A percentile compares a stretch with the other conserved stretches of the same genome.
phyloP scores from a whole-genome alignment of 1,140 invertebrate genomes.

The Alviniconcha marisindica region DNA sequence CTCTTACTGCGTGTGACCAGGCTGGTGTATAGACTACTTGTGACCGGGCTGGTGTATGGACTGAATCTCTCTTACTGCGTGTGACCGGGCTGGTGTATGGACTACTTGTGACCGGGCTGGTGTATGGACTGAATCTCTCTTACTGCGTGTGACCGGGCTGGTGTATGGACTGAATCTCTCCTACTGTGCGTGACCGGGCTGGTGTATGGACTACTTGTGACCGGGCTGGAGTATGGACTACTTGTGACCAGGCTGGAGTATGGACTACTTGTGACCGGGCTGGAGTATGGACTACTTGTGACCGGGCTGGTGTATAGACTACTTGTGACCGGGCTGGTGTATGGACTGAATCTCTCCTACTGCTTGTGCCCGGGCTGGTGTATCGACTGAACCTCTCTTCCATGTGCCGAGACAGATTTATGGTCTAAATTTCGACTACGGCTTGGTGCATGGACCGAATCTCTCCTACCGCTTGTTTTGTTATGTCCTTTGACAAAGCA shows the following conservation, averaged over 20 bases:
- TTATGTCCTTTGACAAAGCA: too few species aligned
- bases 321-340: conserved; percentile 4
- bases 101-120: too few species aligned
- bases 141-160: neutral
- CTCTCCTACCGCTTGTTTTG: conserved; percentile 21
- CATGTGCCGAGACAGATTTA: too few species aligned
- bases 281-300: neutral
- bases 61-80: too few species aligned
- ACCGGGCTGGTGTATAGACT: neutral
- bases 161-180: neutral
- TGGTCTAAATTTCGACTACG: too few species aligned
- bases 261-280: neutral
- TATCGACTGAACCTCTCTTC: too few species aligned
- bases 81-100: too few species aligned
- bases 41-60: too few species aligned
- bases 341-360: neutral
- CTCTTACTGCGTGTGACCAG: neutral
- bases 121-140: neutral
- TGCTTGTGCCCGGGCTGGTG: neutral
- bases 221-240: conserved; percentile 7
- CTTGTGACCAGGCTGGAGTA: neutral
- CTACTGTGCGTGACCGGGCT: neutral
- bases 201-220: neutral
- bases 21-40: too few species aligned
- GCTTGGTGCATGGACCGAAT: neutral